Base-by-base conservation (phyloP, 2,797 vertebrate species). In the Danio kyathit region DNA sequence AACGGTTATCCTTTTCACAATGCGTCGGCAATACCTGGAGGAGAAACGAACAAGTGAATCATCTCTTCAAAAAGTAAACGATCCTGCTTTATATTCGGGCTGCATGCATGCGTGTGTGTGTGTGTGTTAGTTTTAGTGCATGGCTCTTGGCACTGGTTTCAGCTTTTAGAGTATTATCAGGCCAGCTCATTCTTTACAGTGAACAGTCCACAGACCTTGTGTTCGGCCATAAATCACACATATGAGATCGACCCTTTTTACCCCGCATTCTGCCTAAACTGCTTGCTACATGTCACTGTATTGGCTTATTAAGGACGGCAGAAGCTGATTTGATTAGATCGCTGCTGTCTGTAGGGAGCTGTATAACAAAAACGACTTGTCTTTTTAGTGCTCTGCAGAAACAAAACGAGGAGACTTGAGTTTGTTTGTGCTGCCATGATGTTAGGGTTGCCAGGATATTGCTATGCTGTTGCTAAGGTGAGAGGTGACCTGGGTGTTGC, bases 321-420 rank as follows among this genome's bases (percentile, higher is more conserved):
- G 85, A 89, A 83, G 57, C 87, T 87, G 87, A 90, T 92, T 92
- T 89, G 91, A 93, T 93, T 91, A 91, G 76, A 80, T 79, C 79
- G 59, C 77, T 49, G 21, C 67, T 85, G 76, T 46, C 64, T 29
- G 14, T 85, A 87, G 82, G 89, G 88, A 88, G 89, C 90, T 85
- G 87, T 87, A 83, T 80, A 83, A 60, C n/a, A 16, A 49, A 76
- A 43, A 38, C 2, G 2, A 6, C 60, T 41, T 60, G 9, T 51
- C 66, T 38, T 46, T 79, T 69, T 19, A 44, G 56, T 52, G 17
- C 7, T 72, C 49, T 72, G 49, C 16, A 74, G 60, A 51, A 80
- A 82, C 41, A 8, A 54, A 56, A 65, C 14, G 19, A 21, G 14
- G 3, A 29, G 40, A 13, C 2, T 5, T 19, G 64, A 44, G 46